These are phyloP conservation scores for Brachirus orientalis DNA, from an alignment of 2,113 vertebrate genomes.

Conservation along the genomic window DNA sequence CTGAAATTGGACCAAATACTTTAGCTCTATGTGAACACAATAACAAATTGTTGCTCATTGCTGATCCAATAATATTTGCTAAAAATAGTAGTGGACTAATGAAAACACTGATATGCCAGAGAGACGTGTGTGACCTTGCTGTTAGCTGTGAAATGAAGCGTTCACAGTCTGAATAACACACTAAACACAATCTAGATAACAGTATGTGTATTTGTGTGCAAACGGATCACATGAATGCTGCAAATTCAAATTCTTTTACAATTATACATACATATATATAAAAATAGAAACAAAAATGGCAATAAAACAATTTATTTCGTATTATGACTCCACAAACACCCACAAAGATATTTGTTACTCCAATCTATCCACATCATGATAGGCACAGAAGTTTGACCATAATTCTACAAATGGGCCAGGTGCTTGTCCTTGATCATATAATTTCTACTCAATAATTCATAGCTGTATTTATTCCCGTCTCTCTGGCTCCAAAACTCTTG, in stretches of 20 bases:
- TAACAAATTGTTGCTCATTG: not conserved
- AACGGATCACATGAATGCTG: not conserved
- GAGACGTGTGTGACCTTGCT: slow-evolving; percentile 1
- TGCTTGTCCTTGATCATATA: slow-evolving; percentile 13
- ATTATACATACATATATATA: not conserved
- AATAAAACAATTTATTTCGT: slow-evolving; percentile 65
- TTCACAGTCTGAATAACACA: slow-evolving; percentile 23
- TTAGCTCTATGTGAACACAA: too few species aligned
- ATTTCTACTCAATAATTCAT: slow-evolving; percentile 29
- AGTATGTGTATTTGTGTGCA: not conserved
- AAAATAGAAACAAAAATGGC: not conserved
- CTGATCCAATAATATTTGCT: not conserved
- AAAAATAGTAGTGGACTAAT: slow-evolving; percentile 4
- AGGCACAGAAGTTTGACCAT: too few species aligned
- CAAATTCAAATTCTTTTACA: not conserved
- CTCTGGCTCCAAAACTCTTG: slow-evolving; percentile 47
- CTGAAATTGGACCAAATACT: not conserved
- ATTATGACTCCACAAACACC: slow-evolving; percentile 32
- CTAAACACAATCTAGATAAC: not conserved
- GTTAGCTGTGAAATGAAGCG: slow-evolving; percentile 28
- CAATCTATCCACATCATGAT: slow-evolving; percentile 32
- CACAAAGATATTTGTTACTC: too few species aligned
- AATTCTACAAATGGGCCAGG: not conserved
- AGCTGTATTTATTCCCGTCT: slow-evolving; percentile 50
- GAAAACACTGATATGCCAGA: not conserved